phyloP scores from a whole-genome alignment of 1,140 invertebrate genomes.

The Stegodyphus mimosarum region DNA sequence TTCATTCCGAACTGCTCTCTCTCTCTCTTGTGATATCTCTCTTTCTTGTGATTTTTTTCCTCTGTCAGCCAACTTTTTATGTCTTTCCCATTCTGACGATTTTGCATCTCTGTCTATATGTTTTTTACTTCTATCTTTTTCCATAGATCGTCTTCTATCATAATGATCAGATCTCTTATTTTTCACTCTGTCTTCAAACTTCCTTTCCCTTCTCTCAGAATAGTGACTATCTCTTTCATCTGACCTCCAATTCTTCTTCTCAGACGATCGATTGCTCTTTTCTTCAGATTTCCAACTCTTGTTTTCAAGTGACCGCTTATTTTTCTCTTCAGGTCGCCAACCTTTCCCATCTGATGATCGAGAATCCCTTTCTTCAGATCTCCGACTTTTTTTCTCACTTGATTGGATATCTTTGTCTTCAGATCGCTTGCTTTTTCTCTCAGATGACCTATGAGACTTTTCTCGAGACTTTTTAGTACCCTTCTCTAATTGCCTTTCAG shows the following conservation, averaged over 20 bases:
- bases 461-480: not conserved
- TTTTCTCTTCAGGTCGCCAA: not conserved
- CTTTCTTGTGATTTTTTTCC: not conserved
- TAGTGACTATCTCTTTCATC: not conserved
- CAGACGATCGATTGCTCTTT: not conserved
- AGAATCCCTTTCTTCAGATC: not conserved
- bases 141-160: not conserved
- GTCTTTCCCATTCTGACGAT: not conserved
- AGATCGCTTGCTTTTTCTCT: not conserved
- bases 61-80: not conserved
- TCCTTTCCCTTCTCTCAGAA: not conserved
- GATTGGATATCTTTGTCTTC: not conserved
- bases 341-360: not conserved
- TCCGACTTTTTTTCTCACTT: not conserved
- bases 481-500: constrained; percentile 9
- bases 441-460: not conserved
- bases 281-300: constrained; percentile 5
- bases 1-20: not conserved
- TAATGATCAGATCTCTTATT: constrained; percentile 1
- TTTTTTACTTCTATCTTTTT: not conserved
- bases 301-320: not conserved
- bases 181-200: constrained; percentile 1
- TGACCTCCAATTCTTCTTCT: not conserved
- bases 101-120: not conserved
- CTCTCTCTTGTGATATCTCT: not conserved